Percentiles rank a stretch among this genome's conserved stretches.
These are phyloP conservation scores for Cariama cristata DNA, from an alignment of 2,113 vertebrate species.

Conservation along the genomic window DNA sequence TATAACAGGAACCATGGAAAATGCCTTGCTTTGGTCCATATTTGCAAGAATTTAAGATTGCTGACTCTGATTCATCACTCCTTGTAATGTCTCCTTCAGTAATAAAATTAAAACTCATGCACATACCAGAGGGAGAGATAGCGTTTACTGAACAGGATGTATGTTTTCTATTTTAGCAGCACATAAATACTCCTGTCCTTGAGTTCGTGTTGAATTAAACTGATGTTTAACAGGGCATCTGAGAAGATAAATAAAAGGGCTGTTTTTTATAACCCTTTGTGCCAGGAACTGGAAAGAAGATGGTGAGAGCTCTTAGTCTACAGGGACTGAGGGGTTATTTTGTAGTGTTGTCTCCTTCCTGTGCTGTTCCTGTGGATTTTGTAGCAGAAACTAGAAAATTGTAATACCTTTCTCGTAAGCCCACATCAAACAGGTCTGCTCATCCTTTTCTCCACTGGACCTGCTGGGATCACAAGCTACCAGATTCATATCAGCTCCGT, in stretches of 20 bases:
- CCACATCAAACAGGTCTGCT: constrained; percentile 98
- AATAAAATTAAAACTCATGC: not conserved
- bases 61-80: not conserved
- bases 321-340: not conserved
- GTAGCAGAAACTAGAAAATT: not conserved
- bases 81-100: not conserved
- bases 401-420: constrained; percentile 94
- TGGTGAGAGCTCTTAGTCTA: not conserved
- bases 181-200: not conserved
- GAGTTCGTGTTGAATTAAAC: not conserved
- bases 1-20: not conserved
- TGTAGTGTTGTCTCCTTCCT: not conserved
- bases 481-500: constrained; percentile 94
- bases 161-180: not conserved
- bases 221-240: not conserved
- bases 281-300: not conserved
- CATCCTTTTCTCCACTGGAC: constrained; percentile 95
- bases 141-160: not conserved
- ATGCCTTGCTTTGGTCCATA: not conserved
- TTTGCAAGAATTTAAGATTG: not conserved
- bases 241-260: not conserved
- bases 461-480: constrained; percentile 95
- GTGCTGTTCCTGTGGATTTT: not conserved
- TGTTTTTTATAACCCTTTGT: not conserved
- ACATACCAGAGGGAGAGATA: not conserved